These are phyloP conservation scores for Osmerus eperlanus DNA, from an alignment of 2,113 vertebrate species.

Conservation along the genomic window DNA sequence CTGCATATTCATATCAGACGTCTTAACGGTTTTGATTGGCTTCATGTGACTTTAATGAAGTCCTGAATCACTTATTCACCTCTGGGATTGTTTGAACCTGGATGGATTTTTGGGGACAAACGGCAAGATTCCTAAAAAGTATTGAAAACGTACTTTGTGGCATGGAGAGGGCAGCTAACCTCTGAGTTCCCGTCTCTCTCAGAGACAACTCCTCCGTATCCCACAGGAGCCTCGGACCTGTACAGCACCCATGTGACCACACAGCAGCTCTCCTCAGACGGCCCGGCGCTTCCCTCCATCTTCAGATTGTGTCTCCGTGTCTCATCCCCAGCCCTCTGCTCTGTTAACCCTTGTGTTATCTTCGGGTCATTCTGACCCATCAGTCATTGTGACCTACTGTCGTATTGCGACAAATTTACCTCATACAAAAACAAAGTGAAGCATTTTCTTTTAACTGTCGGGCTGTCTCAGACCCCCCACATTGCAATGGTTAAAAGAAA, in stretches of 20 bases:
- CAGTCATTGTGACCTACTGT: no score
- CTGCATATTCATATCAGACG: slow-evolving; percentile 35
- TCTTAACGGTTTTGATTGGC: slow-evolving; percentile 49
- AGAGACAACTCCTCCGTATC: background rate
- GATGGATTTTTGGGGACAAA: background rate
- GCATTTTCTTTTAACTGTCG: no score
- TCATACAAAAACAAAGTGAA: no score
- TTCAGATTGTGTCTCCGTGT: slow-evolving; percentile 6
- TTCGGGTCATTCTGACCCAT: no score
- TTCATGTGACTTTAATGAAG: slow-evolving; percentile 37
- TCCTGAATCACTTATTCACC: slow-evolving; percentile 14
- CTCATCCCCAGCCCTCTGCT: slow-evolving; percentile 44
- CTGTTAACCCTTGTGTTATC: no score
- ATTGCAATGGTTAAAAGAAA: no score
- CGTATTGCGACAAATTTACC: no score
- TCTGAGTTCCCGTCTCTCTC: background rate
- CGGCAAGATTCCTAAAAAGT: slow-evolving; percentile 27
- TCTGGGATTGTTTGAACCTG: background rate
- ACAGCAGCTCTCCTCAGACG: slow-evolving; percentile 1
- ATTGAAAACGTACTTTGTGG: background rate
- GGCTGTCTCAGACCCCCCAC: no score
- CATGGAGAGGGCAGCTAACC: background rate
- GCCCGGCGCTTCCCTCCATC: background rate
- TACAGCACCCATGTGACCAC: background rate
- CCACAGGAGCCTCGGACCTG: background rate